Base-by-base conservation (phyloP, 2,113 vertebrate species). In the Rhinolophus sinicus region DNA sequence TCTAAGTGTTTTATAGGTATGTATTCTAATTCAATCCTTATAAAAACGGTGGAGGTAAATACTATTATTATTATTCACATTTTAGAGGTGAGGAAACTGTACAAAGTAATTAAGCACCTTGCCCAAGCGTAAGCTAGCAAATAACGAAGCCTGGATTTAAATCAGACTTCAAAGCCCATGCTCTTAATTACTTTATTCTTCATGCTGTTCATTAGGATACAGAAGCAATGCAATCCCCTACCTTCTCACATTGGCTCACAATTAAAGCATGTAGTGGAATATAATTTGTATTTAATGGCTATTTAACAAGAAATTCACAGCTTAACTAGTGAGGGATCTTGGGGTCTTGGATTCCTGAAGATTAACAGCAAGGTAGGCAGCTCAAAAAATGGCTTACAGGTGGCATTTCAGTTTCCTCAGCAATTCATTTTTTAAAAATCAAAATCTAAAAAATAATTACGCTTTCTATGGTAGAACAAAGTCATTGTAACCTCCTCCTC, bases 401-500 rank as follows among this genome's bases (percentile, higher is more conserved):
- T 90, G 47, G 64, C 28, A 77, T 85, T 91, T 95, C 60, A 92
- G 72, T 95, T 95, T 90, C 69, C 69, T 89, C 44, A 67, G 58
- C 70, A 95, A 97, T n/a, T 94, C 65, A 81, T 19, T 94, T 81
- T 92, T 94, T 88, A 60, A 77, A 58, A 67, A 47, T 88, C 70
- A 95, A 95, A 94, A 90, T 78, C 67, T 95, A 82, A 94, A 90
- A 97, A 94, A 94, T 72, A 89, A 82, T 77, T 60, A 93, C 54
- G 80, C 67, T 82, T 91, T 95, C 67, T 52, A 69, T 70, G 28
- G 35, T 60, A 83, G n/a, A 95, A 88, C 56, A 97, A 95, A 54
- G 70, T 83, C 73, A 96, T 81, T 84, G 22, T 77, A 75, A 88
- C 12, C 7, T 21, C 40, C 38, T 80, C 30, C 13, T 58, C 22